Percentiles rank a stretch among this genome's conserved stretches.
These are phyloP conservation scores for Alcis repandata DNA, from an alignment of 2,888 invertebrate species.

Conservation along the genomic window DNA sequence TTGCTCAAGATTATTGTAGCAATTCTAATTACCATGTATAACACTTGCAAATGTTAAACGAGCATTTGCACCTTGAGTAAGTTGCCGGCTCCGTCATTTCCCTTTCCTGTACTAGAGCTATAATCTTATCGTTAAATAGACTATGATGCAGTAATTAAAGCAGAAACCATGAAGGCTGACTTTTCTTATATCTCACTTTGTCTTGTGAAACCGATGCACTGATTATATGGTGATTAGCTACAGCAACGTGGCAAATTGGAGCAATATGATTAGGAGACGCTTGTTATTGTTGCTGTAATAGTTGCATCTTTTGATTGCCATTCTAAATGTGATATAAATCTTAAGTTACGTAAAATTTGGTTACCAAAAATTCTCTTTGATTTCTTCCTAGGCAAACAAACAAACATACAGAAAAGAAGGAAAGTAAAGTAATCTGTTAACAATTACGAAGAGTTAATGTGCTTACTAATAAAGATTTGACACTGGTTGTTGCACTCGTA, in stretches of 20 bases:
- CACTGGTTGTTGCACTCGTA: no score
- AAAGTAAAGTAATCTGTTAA: no score
- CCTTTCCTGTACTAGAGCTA: conserved; percentile 69
- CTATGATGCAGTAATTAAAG: conserved; percentile 50
- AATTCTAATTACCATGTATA: conserved; percentile 49
- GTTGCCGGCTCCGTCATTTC: conserved; percentile 69
- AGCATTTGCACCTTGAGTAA: conserved; percentile 68
- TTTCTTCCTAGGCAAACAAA: no score
- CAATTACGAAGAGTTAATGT: no score
- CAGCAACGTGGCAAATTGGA: neutral
- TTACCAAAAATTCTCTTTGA: no score
- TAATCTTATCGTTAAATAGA: conserved; percentile 66
- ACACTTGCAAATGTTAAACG: conserved; percentile 45
- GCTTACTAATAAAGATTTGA: no score
- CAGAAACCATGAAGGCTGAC: conserved; percentile 66
- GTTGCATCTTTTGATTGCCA: neutral
- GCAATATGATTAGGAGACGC: neutral
- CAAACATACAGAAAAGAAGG: no score
- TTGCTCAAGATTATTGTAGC: conserved; percentile 26
- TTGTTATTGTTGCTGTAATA: neutral
- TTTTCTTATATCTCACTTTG: conserved; percentile 47
- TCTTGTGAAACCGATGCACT: conserved; percentile 29
- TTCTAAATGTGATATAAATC: no score
- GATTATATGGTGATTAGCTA: conserved; percentile 14
- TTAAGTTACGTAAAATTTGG: no score